Evolutionary conservation across 2,888 invertebrate species (phyloP).

Genomic region (Mechanitis messenoides): DNA sequence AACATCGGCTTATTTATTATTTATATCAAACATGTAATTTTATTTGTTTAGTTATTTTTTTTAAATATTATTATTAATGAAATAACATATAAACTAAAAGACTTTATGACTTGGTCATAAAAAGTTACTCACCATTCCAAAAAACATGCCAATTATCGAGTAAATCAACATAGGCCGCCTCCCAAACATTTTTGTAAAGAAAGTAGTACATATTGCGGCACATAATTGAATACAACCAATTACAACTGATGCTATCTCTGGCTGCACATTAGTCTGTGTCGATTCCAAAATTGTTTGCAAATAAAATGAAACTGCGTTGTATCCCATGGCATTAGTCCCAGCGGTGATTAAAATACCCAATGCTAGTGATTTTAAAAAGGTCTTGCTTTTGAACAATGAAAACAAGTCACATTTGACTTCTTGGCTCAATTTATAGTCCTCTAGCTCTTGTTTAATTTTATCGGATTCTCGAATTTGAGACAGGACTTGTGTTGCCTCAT

Average conservation of each 20-base stretch:
- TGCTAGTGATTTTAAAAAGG: constrained; percentile 36
- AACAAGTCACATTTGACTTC: constrained; percentile 25
- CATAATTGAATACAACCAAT: constrained; percentile 50
- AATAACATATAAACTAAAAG: too few species aligned
- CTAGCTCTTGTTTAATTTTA: constrained; percentile 43
- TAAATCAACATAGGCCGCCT: constrained; percentile 39
- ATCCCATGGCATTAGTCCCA: constrained; percentile 43
- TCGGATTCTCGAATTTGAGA: constrained; percentile 49
- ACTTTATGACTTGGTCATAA: too few species aligned
- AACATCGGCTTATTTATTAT: too few species aligned
- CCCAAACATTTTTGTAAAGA: constrained; percentile 43
- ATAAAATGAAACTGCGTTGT: constrained; percentile 50
- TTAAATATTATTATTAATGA: too few species aligned
- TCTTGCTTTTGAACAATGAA: constrained; percentile 34
- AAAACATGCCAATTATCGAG: constrained; percentile 58
- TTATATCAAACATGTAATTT: too few species aligned
- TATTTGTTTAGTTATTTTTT: too few species aligned
- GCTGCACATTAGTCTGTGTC: constrained; percentile 45
- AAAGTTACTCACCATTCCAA: constrained; percentile 41
- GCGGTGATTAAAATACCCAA: constrained; percentile 34
- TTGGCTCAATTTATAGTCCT: constrained; percentile 40
- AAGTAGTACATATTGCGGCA: constrained; percentile 43
- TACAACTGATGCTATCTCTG: constrained; percentile 48
- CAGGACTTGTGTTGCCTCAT: constrained; percentile 44
- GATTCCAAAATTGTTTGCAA: constrained; percentile 52